phyloP scores from a whole-genome alignment of 2,888 invertebrate genomes.

The Cecidostiba fungosa region DNA sequence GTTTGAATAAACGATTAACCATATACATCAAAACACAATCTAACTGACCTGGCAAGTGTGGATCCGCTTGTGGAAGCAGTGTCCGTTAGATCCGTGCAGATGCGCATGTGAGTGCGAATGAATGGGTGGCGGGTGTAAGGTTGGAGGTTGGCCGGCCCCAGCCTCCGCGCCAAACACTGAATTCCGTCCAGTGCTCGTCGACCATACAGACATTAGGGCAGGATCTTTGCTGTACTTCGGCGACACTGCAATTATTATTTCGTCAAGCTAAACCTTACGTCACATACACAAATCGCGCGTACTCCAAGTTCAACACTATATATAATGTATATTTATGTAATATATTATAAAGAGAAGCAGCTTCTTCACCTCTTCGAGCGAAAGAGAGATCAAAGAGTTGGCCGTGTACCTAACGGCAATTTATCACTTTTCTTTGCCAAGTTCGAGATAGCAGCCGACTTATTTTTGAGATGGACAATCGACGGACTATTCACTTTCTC shows the following conservation, averaged over 20 bases:
- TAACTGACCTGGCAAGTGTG: conserved; percentile 77
- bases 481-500: background rate
- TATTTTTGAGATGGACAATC: conserved; percentile 8
- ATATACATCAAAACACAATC: conserved; percentile 3
- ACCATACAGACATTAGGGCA: conserved; percentile 80
- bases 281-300: no score
- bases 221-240: conserved; percentile 59
- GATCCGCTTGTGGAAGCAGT: conserved; percentile 77
- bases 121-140: conserved; percentile 72
- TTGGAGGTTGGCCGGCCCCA: conserved; percentile 72
- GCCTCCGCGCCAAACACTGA: conserved; percentile 77
- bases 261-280: background rate
- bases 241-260: conserved; percentile 30
- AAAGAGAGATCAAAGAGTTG: background rate
- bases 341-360: no score
- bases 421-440: conserved; percentile 14
- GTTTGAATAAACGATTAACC: background rate
- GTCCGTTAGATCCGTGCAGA: conserved; percentile 74
- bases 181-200: conserved; percentile 79
- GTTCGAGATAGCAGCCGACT: background rate
- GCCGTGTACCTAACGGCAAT: background rate
- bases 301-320: no score
- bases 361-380: background rate
- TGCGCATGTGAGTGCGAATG: conserved; percentile 74
- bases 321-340: no score